Conservation (phyloP, 2,888 invertebrate species). For the Spilarctia lutea region DNA sequence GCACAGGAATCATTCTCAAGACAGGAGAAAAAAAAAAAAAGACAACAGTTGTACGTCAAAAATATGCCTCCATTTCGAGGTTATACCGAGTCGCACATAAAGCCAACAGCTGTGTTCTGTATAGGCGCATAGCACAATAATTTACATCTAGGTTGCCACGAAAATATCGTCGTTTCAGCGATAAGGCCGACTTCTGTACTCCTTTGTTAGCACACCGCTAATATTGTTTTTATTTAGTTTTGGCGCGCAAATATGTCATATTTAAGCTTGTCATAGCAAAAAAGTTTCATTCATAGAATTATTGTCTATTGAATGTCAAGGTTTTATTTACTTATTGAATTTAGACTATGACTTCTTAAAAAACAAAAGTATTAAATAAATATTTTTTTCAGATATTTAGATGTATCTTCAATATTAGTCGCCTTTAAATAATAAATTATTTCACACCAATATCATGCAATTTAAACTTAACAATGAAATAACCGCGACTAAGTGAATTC, state of each 20-base stretch:
- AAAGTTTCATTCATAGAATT: not conserved
- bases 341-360: not conserved
- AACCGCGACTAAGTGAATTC: slow-evolving; percentile 26
- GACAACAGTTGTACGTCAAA: not conserved
- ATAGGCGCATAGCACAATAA: not conserved
- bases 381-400: not conserved
- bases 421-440: not conserved
- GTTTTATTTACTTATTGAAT: not conserved
- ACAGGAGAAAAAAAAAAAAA: not conserved
- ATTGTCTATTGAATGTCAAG: not conserved
- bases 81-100: not conserved
- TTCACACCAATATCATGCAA: slow-evolving; percentile 3
- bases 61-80: not conserved
- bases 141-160: slow-evolving; percentile 5
- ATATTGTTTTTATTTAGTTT: not conserved
- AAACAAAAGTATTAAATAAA: not conserved
- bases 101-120: not conserved
- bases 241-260: not conserved
- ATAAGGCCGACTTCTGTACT: slow-evolving; percentile 8
- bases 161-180: slow-evolving; percentile 9
- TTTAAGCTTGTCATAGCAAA: not conserved
- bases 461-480: slow-evolving; percentile 17
- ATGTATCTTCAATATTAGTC: not conserved
- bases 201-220: slow-evolving; percentile 4
- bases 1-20: not conserved